Evolutionary conservation across 2,797 vertebrate genomes (phyloP).

Genomic region (Hypotaenidia okinawae): DNA sequence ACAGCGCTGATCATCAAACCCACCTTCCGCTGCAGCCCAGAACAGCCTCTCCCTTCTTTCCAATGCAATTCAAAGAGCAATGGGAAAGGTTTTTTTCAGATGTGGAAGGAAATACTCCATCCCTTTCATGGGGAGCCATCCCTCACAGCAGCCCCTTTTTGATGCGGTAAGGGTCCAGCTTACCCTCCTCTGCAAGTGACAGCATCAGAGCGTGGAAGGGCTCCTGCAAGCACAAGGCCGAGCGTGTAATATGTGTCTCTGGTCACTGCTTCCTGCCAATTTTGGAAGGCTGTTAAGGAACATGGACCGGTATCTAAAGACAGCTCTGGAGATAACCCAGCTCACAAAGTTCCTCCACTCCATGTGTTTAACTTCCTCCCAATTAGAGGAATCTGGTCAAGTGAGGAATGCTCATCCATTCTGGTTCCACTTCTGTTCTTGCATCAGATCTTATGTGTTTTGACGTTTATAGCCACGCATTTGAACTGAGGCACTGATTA

Average conservation of each 20-base stretch:
- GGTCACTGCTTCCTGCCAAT: background rate
- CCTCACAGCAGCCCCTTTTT: background rate
- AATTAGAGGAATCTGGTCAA: conserved; percentile 34
- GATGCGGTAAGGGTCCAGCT: background rate
- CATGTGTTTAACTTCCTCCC: conserved; percentile 43
- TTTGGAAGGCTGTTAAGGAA: background rate
- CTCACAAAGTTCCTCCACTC: background rate
- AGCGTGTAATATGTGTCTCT: background rate
- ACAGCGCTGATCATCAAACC: background rate
- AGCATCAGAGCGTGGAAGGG: background rate
- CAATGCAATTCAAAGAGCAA: background rate
- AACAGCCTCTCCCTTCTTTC: background rate
- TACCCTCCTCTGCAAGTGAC: background rate
- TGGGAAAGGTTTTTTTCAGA: background rate
- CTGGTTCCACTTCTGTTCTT: conserved; percentile 30
- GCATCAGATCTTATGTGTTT: background rate
- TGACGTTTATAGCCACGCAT: conserved; percentile 6
- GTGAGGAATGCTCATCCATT: conserved; percentile 55
- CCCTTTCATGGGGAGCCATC: background rate
- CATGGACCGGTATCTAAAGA: background rate
- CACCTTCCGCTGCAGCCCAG: background rate
- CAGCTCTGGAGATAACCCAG: conserved; percentile 1
- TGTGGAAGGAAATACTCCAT: background rate
- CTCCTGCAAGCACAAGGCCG: background rate
- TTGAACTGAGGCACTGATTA: conserved; percentile 29